Base-by-base conservation (phyloP, 2,113 vertebrate species). In the Clarias batrachus region DNA sequence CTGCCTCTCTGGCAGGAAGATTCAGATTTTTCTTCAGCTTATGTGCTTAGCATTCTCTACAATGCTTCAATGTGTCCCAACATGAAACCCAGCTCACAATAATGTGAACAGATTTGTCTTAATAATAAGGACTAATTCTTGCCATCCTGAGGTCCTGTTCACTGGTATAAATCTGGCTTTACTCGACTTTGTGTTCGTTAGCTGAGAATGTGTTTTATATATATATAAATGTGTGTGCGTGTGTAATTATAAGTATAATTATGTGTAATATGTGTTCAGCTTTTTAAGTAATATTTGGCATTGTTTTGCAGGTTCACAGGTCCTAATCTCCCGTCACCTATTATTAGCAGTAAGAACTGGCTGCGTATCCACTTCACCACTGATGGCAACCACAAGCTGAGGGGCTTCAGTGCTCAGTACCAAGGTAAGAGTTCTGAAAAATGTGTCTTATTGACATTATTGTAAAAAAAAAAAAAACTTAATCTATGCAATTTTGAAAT, bases 341-440 rank as follows among this genome's bases (percentile, higher is more conserved):
- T 99, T 74, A 99, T 99, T 93, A 99, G 98, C 96, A 99, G 97
- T 68, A 99, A 99, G 88, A 99, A 99, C 17, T 99, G 98, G 98
- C 96, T 99, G 30, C 92, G 97, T 23, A 96, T 99, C 60, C 98
- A 99, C 93, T 99, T 99, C 90, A 98, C 96, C 0, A 97, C 97
- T 0, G 98, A 99, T 0, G 96, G 98, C 84, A 99, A 99, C 95
- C 97, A 99, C 95, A 94, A 96, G 88, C 94, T 98, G 90, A 97
- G 96, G 3, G 98, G 98, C 62, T 99, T 99, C 95, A 99, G 97
- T 0, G 97, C 97, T 52, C 98, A 99, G 78, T 99, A 99, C 71
- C 98, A 99, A 97, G 98, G 98, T 99, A 92, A 94, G 87, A 87
- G 0, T 25, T 52, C 71, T 74, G 37, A n/a, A 2, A 70, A 70